Base-by-base conservation (phyloP, 2,888 invertebrate species). In the Zygogramma bicolorata region DNA sequence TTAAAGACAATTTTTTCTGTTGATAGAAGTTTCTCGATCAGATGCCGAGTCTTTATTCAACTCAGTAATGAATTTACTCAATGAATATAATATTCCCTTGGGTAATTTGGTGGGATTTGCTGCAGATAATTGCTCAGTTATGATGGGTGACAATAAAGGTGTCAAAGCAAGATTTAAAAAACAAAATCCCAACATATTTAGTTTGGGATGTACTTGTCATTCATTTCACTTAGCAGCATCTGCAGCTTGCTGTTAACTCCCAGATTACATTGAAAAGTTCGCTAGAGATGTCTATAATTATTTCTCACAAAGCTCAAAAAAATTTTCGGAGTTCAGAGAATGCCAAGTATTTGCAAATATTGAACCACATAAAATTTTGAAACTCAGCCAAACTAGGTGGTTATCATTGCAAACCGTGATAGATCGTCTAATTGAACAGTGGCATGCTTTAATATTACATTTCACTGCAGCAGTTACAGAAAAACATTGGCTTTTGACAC, bases 61-160 rank as follows among this genome's bases (percentile, higher is more conserved):
- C 25, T 31, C 62, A 6, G 65, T 75, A 34, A 53, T 34, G 8
- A 70, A 57, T 38, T 59, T 40, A 57, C 49, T 72, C 7, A 49
- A 63, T n/a, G 38, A 38, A 29, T 46, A 58, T 68, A 60, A 68
- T 20, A 49, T 72, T 58, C 29, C 63, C 46, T 5, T 46, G 1
- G 15, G 49, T 5, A 73, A 73, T 27, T 15, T 69, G 25, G 49
- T 68, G 25, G 73, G 73, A 29, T 66, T 75, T 68, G 70, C 57
- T n/a, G 70, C 73, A 34, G 73, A 73, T 60, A 76, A 76, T 65
- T 69, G 67, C 13, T 57, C 58, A 61, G 62, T 70, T 27, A 73
- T 73, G 70, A 70, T 70, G 65, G 65, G 65, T 34, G 25, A 59
- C 46, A 59, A 46, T 20, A 53, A 27, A 27, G 74, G 71, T 5